Percentiles rank a stretch among this genome's conserved stretches.
phyloP scores from a whole-genome alignment of 2,888 invertebrate species.

The Steinernema hermaphroditum region DNA sequence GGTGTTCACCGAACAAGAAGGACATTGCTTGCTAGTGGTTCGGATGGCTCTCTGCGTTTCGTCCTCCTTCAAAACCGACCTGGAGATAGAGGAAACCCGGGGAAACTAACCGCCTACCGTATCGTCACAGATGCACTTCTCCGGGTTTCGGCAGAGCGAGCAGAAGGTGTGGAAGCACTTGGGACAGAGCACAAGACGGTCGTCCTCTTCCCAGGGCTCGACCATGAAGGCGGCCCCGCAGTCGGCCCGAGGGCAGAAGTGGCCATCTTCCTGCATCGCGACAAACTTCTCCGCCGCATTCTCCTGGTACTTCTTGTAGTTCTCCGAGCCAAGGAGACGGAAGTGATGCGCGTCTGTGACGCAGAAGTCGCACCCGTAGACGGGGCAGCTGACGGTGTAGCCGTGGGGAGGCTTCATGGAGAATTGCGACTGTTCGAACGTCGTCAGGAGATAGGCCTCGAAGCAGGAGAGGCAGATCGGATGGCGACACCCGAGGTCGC shows the following conservation, averaged over 20 bases:
- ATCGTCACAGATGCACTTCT: conserved; percentile 30
- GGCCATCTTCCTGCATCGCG: conserved; percentile 45
- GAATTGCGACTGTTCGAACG: conserved; percentile 43
- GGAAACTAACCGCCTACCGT: conserved; percentile 21
- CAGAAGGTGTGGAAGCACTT: conserved; percentile 41
- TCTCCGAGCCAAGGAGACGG: conserved; percentile 48
- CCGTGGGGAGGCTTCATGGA: conserved; percentile 46
- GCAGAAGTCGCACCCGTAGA: conserved; percentile 43
- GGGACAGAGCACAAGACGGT: conserved; percentile 46
- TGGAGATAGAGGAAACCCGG: neutral
- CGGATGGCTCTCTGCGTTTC: conserved; percentile 34
- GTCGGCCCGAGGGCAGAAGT: conserved; percentile 50
- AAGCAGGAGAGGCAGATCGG: conserved; percentile 48
- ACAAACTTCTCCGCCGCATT: conserved; percentile 52
- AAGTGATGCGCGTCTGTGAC: conserved; percentile 58
- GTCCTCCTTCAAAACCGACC: conserved; percentile 17
- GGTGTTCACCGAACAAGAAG: conserved; percentile 53
- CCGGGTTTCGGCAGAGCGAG: conserved; percentile 32
- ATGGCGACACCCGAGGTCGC: conserved; percentile 50
- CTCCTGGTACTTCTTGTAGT: conserved; percentile 51
- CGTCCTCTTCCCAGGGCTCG: conserved; percentile 48
- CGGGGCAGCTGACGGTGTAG: conserved; percentile 50
- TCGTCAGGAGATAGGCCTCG: conserved; percentile 43
- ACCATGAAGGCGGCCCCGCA: conserved; percentile 55
- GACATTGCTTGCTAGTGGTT: conserved; percentile 48